phyloP scores from a whole-genome alignment of 2,113 vertebrate species.

The Urocolius indicus region DNA sequence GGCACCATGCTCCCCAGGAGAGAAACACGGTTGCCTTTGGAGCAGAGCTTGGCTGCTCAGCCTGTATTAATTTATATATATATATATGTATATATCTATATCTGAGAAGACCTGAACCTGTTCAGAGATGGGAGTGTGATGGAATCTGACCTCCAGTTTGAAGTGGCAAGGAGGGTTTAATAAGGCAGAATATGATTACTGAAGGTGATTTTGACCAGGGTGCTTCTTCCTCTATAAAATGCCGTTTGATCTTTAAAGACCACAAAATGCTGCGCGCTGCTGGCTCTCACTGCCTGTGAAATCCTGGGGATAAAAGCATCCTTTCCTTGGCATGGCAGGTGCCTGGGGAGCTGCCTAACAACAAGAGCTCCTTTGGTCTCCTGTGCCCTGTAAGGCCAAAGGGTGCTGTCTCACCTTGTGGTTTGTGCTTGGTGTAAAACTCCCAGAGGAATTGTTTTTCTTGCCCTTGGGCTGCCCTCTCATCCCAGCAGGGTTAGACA shows the following conservation, averaged over 20 bases:
- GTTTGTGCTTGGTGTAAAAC: background rate
- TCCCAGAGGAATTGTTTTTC: background rate
- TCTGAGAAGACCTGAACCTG: background rate
- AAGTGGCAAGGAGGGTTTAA: constrained; percentile 25
- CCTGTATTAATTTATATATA: background rate
- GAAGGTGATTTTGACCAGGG: background rate
- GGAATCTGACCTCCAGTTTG: background rate
- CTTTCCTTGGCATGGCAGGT: background rate
- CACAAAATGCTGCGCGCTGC: background rate
- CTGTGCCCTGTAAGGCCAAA: background rate
- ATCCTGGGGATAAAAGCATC: background rate
- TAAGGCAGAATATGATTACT: constrained; percentile 4
- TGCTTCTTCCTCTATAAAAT: constrained; percentile 16
- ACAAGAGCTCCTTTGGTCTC: background rate
- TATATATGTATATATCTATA: background rate
- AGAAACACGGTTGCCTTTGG: background rate
- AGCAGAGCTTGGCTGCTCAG: background rate
- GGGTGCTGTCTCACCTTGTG: background rate
- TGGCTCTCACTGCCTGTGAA: background rate
- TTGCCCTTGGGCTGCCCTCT: background rate
- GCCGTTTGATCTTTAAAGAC: constrained; percentile 37
- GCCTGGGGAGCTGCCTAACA: background rate
- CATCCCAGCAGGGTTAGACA: background rate
- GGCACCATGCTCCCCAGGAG: background rate
- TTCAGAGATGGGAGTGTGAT: background rate